phyloP scores from a whole-genome alignment of 2,113 vertebrate genomes.

The Sinosuthora webbiana region DNA sequence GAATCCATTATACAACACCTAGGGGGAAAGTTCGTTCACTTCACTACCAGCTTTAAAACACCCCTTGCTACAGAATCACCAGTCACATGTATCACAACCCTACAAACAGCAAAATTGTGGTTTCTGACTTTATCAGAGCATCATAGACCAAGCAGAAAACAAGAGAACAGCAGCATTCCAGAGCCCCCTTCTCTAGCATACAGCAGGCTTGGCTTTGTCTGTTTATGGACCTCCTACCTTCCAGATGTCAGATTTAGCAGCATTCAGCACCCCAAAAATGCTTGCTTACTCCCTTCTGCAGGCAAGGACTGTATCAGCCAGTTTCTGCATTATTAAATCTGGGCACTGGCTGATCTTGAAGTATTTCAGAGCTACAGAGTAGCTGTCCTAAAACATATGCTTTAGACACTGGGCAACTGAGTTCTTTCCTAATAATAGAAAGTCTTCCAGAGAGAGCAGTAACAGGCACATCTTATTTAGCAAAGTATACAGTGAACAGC shows the following conservation, averaged over 20 bases:
- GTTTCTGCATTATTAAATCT: neutral
- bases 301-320: neutral
- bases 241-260: neutral
- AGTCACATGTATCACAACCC: neutral
- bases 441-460: neutral
- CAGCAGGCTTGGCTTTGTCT: neutral
- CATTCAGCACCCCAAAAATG: neutral
- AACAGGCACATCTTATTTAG: neutral
- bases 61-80: neutral
- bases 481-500: neutral
- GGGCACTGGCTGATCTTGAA: neutral
- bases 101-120: neutral
- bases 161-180: neutral
- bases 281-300: neutral
- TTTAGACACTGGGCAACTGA: neutral
- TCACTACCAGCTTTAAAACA: neutral
- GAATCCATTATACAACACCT: neutral
- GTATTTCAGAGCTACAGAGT: neutral
- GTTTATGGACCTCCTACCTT: neutral
- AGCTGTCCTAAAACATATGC: neutral
- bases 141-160: neutral
- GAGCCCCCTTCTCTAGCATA: neutral
- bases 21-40: neutral
- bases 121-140: neutral
- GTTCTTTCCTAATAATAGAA: neutral